phyloP scores from a whole-genome alignment of 2,888 invertebrate species.

The Lithophane ornitopus region DNA sequence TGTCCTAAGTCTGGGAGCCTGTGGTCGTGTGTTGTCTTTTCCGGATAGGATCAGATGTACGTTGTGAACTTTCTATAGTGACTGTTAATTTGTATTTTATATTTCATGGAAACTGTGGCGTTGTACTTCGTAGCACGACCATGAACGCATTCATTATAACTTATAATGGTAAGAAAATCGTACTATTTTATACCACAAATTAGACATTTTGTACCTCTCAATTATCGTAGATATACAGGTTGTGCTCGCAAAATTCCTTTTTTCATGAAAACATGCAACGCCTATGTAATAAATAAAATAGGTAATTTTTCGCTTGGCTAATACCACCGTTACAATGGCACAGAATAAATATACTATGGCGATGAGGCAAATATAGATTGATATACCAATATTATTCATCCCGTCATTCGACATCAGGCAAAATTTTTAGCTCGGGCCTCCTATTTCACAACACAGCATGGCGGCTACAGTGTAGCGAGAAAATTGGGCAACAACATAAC shows the following conservation, averaged over 20 bases:
- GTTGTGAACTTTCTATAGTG: background rate
- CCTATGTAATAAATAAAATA: background rate
- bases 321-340: background rate
- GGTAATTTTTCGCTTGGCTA: background rate
- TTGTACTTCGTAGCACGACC: no score
- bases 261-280: background rate
- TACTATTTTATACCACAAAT: no score
- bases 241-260: no score
- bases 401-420: constrained; percentile 31
- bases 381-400: constrained; percentile 30
- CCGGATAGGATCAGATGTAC: background rate
- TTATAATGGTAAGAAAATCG: no score
- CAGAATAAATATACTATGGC: background rate
- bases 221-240: no score
- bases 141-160: no score
- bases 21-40: background rate
- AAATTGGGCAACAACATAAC: constrained; percentile 66
- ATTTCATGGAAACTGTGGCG: no score
- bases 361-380: constrained; percentile 20
- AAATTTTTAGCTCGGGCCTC: constrained; percentile 33
- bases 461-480: constrained; percentile 41
- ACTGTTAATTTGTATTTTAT: background rate
- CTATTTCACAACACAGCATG: constrained; percentile 47
- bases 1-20: background rate
- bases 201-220: no score